A percentile compares a stretch with the other conserved stretches of the same genome.
Conservation (phyloP, 2,113 vertebrate genomes). For the Apistogramma diplotaenia region DNA sequence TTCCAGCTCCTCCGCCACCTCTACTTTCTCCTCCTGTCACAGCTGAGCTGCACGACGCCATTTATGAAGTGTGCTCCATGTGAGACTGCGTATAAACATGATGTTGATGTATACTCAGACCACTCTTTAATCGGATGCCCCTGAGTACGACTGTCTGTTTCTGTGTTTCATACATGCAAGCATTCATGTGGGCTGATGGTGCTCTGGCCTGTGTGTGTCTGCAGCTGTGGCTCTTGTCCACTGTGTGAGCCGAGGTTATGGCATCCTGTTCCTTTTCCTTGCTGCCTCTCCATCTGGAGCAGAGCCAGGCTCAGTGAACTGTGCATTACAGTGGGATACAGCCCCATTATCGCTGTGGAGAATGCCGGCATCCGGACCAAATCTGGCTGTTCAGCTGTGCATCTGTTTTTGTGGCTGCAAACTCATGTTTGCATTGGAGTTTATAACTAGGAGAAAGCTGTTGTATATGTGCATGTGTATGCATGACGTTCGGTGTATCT, state of each 20-base stretch:
- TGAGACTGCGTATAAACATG: background rate
- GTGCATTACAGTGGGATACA: constrained; percentile 54
- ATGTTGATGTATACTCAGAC: background rate
- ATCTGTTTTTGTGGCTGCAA: background rate
- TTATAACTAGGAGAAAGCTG: background rate
- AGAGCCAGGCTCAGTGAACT: constrained; percentile 52
- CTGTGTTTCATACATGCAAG: background rate
- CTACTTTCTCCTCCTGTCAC: background rate
- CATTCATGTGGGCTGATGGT: constrained; percentile 45
- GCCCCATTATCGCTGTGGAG: constrained; percentile 53
- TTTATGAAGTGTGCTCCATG: background rate
- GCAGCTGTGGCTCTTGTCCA: constrained; percentile 65
- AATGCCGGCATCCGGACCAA: constrained; percentile 41
- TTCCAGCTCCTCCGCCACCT: background rate
- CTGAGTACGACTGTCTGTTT: background rate
- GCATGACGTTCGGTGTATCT: background rate
- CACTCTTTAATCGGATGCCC: background rate
- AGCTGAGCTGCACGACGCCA: background rate
- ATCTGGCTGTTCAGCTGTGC: constrained; percentile 22
- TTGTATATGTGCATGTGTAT: background rate
- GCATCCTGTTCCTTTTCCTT: constrained; percentile 70
- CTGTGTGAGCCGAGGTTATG: constrained; percentile 54
- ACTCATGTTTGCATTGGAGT: background rate
- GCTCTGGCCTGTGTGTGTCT: constrained; percentile 34
- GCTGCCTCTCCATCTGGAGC: constrained; percentile 60